A percentile compares a stretch with the other conserved stretches of the same genome.
phyloP scores from a whole-genome alignment of 2,113 vertebrate genomes.

The Mugil cephalus region DNA sequence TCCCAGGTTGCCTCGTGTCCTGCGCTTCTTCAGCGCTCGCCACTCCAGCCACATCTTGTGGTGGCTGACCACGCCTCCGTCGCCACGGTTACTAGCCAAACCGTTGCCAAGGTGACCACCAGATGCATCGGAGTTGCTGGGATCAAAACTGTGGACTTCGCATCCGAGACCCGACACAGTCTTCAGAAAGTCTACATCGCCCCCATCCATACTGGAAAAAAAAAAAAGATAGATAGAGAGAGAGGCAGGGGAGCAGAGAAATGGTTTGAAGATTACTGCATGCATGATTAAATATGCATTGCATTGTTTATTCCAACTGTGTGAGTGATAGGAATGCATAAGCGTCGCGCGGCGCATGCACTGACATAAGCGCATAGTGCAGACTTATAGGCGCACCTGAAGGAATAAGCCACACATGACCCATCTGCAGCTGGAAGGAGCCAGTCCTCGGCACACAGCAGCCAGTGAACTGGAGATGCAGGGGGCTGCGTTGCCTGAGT shows the following conservation, averaged over 20 bases:
- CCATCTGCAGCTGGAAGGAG: conserved; percentile 64
- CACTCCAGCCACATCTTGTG: conserved; percentile 85
- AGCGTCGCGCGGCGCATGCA: conserved; percentile 24
- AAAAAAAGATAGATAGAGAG: conserved; percentile 32
- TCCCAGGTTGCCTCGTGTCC: conserved; percentile 60
- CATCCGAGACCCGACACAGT: conserved; percentile 72
- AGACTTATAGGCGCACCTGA: conserved; percentile 75
- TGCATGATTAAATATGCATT: conserved; percentile 74
- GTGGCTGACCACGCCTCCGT: conserved; percentile 66
- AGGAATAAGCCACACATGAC: conserved; percentile 83
- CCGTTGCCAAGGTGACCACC: conserved; percentile 74
- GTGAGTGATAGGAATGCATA: conserved; percentile 46
- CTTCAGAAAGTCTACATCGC: conserved; percentile 75
- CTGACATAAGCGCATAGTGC: conserved; percentile 23
- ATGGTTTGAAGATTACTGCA: conserved; percentile 61
- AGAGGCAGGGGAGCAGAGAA: conserved; percentile 32
- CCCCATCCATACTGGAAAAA: conserved; percentile 71
- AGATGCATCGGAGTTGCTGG: conserved; percentile 64
- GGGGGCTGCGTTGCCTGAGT: conserved; percentile 44
- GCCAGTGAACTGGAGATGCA: conserved; percentile 63
- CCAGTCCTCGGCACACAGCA: conserved; percentile 82
- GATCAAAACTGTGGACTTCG: conserved; percentile 84
- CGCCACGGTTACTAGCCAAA: conserved; percentile 70
- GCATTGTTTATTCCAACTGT: conserved; percentile 63
- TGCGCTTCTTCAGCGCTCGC: conserved; percentile 65